These are phyloP conservation scores for Tokudaia muenninki DNA, from an alignment of 2,797 vertebrate species.

Conservation along the genomic window DNA sequence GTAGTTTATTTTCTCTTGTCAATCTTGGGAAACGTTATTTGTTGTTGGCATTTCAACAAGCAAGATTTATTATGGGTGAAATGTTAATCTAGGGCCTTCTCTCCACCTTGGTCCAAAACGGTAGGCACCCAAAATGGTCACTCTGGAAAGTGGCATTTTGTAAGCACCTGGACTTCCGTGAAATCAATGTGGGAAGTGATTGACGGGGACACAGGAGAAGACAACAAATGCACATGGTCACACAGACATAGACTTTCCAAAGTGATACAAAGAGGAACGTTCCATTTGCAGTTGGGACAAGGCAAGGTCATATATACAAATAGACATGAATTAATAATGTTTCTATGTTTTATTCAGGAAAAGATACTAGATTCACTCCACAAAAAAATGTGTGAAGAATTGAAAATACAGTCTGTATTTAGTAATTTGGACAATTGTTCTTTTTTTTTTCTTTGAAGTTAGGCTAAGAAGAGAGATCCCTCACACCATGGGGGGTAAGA, in stretches of 20 bases:
- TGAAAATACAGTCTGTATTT: conserved; percentile 41
- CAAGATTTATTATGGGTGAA: conserved; percentile 77
- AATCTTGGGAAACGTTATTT: conserved; percentile 64
- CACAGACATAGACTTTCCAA: conserved; percentile 19
- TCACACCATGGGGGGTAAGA: not conserved
- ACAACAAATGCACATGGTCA: conserved; percentile 57
- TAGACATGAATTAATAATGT: not conserved
- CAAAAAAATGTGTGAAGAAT: conserved; percentile 21
- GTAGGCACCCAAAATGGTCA: conserved; percentile 69
- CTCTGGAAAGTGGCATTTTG: conserved; percentile 76
- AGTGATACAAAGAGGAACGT: not conserved
- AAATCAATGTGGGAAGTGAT: conserved; percentile 69
- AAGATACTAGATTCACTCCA: not conserved
- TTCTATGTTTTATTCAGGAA: conserved; percentile 25
- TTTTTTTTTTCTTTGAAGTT: not conserved
- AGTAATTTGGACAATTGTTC: conserved; percentile 61
- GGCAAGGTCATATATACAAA: conserved; percentile 1
- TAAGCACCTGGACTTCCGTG: conserved; percentile 55
- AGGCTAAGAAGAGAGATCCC: not conserved
- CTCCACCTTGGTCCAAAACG: conserved; percentile 79
- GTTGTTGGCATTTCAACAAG: conserved; percentile 74
- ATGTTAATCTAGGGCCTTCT: conserved; percentile 68
- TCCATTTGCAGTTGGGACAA: conserved; percentile 21
- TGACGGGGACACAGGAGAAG: conserved; percentile 64
- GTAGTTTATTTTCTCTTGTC: conserved; percentile 68